A percentile compares a stretch with the other conserved stretches of the same genome.
phyloP scores from a whole-genome alignment of 2,113 vertebrate genomes.

The Toxostoma redivivum region DNA sequence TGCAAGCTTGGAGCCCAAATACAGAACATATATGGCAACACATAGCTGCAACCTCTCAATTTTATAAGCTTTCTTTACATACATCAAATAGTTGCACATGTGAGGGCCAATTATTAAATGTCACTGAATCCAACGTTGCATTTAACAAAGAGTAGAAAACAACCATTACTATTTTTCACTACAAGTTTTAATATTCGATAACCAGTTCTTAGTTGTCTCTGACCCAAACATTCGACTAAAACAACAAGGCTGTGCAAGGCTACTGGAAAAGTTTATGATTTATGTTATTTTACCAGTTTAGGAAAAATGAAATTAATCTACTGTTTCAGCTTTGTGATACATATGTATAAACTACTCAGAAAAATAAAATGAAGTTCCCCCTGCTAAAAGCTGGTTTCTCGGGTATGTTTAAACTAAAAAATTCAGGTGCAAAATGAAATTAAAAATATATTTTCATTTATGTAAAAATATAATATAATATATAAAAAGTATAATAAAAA shows the following conservation, averaged over 20 bases:
- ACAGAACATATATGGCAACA: not conserved
- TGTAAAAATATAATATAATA: too few species aligned
- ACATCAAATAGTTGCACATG: not conserved
- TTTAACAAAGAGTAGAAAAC: not conserved
- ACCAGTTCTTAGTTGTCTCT: not conserved
- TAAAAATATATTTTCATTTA: not conserved
- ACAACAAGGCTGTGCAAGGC: not conserved
- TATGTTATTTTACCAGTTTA: not conserved
- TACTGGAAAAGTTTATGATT: not conserved
- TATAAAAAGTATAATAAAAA: too few species aligned
- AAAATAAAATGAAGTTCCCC: not conserved
- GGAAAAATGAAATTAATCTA: not conserved
- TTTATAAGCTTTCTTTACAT: not conserved
- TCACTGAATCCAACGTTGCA: not conserved
- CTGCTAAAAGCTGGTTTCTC: not conserved
- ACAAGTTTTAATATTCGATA: not conserved
- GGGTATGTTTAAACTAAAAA: not conserved
- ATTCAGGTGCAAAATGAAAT: not conserved
- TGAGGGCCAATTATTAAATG: not conserved
- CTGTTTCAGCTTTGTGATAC: not conserved
- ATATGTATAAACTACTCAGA: fast-evolving
- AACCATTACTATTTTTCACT: not conserved
- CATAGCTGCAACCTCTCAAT: not conserved
- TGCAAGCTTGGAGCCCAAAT: not conserved
- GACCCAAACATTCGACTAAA: not conserved